phyloP scores from a whole-genome alignment of 2,113 vertebrate genomes.

The Hemibates koningsi region DNA sequence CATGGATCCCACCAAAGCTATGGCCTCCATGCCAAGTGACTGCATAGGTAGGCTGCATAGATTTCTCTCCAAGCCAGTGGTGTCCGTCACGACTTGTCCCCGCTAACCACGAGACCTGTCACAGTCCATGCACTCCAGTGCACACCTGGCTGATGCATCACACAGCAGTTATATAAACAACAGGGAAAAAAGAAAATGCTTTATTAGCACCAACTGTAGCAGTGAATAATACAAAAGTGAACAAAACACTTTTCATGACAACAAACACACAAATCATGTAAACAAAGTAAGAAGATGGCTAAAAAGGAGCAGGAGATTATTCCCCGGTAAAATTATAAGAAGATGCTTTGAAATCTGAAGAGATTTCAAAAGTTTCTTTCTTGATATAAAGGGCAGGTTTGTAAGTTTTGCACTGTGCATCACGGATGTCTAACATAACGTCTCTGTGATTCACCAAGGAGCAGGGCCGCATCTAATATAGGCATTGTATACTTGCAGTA shows the following conservation, averaged over 20 bases:
- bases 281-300: neutral
- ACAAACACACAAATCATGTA: neutral
- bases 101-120: conserved; percentile 11
- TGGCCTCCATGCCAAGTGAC: conserved; percentile 15
- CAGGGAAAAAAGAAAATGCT: neutral
- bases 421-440: neutral
- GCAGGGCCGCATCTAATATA: neutral
- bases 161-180: neutral
- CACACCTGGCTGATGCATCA: conserved; percentile 32
- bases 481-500: neutral
- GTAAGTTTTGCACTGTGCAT: neutral
- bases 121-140: neutral
- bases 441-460: neutral
- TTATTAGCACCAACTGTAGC: neutral
- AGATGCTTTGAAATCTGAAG: neutral
- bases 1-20: neutral
- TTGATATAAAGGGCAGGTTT: neutral
- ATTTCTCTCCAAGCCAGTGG: neutral
- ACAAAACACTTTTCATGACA: neutral
- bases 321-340: neutral
- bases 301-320: neutral
- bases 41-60: neutral
- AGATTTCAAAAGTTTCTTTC: neutral
- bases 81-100: conserved; percentile 21
- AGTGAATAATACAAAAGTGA: neutral